Evolutionary conservation across 2,797 vertebrate genomes (phyloP).

Genomic region (Rhabdomys pumilio): DNA sequence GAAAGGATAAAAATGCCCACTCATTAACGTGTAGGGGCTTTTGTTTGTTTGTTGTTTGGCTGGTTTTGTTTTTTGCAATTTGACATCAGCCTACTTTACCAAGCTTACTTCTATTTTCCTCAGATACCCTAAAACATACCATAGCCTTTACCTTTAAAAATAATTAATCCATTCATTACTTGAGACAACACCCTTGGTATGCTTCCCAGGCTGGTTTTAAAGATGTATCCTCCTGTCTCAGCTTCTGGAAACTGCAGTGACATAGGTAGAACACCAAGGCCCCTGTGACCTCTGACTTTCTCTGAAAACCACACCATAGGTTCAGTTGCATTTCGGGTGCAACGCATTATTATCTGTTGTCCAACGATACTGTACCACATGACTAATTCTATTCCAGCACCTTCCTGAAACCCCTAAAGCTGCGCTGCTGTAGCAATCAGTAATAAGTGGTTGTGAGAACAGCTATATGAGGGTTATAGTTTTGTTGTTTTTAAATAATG

Average conservation of each 20-base stretch:
- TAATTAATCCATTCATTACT: not conserved
- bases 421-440: not conserved
- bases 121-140: not conserved
- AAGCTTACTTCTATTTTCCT: not conserved
- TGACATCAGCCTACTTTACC: not conserved
- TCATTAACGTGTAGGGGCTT: not conserved
- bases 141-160: not conserved
- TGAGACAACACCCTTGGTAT: not conserved
- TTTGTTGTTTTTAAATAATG: conserved; percentile 27
- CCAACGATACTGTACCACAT: not conserved
- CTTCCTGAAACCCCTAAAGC: not conserved
- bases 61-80: not conserved
- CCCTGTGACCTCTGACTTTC: not conserved
- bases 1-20: conserved; percentile 4
- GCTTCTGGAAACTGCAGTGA: not conserved
- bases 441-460: not conserved
- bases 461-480: not conserved
- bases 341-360: not conserved
- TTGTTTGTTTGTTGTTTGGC: not conserved
- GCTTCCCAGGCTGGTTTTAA: not conserved
- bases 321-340: not conserved
- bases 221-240: not conserved
- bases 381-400: not conserved
- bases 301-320: not conserved
- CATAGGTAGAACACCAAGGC: not conserved